Base-by-base conservation (phyloP, 2,113 vertebrate species). In the Leptocoma aspasia region DNA sequence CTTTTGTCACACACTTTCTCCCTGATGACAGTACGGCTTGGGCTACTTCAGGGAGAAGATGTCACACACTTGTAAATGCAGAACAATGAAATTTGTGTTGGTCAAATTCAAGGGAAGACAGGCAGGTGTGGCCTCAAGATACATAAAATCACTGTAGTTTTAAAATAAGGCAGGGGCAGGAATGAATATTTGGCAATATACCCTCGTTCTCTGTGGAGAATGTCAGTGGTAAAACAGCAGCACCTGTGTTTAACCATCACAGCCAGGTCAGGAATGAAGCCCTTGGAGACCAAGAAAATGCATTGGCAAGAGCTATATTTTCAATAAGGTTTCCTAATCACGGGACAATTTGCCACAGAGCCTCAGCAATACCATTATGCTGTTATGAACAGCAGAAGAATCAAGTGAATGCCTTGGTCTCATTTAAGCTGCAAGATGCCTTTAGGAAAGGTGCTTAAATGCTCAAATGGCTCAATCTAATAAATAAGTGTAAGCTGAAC, bases 381-480 rank as follows among this genome's bases (percentile, higher is more conserved):
- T 96, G 93, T 94, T 96, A 96, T 61, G 61, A 97, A 97, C 82
- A 97, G 92, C 95, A 84, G 73, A 93, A 82, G 35, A 93, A 92
- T 63, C 63, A 83, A 78, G 23, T 63, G 69, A 91, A 75, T 77
- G 86, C 20, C 3, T 60, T 53, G 81, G 30, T 57, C 35, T 93
- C 94, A 94, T 88, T 97, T 81, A 96, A 88, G 84, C 84, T 93
- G 89, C 86, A 94, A 82, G 30, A 61, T 77, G 86, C 66, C 79
- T 88, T 95, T 91, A 28, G 80, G 75, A 90, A 94, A 97, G 85
- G 90, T 96, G 93, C 95, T 94, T 96, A 65, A 92, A 96, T 65
- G 78, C 90, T 91, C 75, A 82, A 73, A 80, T 86, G 88, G 86
- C 53, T 93, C 63, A 28, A 31, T 82, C 65, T 66, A 83, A 92